Percentiles rank a stretch among this genome's conserved stretches.
phyloP scores from a whole-genome alignment of 2,113 vertebrate species.

The Synchiropus splendidus region DNA sequence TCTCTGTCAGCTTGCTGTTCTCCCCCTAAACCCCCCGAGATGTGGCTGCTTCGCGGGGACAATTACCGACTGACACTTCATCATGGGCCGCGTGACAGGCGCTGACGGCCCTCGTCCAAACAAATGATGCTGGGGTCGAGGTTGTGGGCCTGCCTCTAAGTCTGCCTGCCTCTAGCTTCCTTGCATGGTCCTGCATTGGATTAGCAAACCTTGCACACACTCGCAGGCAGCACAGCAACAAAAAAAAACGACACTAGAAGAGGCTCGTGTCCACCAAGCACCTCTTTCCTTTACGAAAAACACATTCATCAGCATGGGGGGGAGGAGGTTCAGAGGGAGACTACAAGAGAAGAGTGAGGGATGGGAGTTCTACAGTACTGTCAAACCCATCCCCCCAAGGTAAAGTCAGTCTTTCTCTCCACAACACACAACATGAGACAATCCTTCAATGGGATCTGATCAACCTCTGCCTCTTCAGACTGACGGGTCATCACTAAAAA shows the following conservation, averaged over 20 bases:
- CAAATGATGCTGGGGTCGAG: slow-evolving; percentile 70
- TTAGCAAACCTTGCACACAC: slow-evolving; percentile 27
- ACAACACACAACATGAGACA: slow-evolving; percentile 3
- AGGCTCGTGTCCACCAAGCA: slow-evolving; percentile 43
- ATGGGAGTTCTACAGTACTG: slow-evolving; percentile 38
- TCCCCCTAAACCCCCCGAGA: slow-evolving; percentile 38
- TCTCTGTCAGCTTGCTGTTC: slow-evolving; percentile 54
- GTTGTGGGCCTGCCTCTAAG: slow-evolving; percentile 60
- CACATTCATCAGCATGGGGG: slow-evolving; percentile 54
- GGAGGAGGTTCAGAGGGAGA: slow-evolving; percentile 1
- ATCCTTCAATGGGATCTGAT: no score
- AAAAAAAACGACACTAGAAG: slow-evolving; percentile 47
- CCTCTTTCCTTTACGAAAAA: slow-evolving; percentile 55
- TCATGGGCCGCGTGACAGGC: slow-evolving; percentile 63
- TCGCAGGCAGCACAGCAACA: slow-evolving; percentile 8
- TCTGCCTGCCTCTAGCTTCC: slow-evolving; percentile 42
- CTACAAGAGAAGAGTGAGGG: slow-evolving; percentile 20
- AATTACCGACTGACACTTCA: slow-evolving; percentile 69
- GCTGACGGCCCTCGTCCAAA: slow-evolving; percentile 70
- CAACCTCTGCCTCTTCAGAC: no score
- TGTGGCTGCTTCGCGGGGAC: slow-evolving; percentile 66
- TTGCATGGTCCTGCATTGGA: slow-evolving; percentile 37
- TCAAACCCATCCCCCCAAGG: slow-evolving; percentile 36
- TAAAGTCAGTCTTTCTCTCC: background rate
- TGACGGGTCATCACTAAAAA: background rate